phyloP scores from a whole-genome alignment of 2,113 vertebrate species.

The Brachyhypopomus gauderio region DNA sequence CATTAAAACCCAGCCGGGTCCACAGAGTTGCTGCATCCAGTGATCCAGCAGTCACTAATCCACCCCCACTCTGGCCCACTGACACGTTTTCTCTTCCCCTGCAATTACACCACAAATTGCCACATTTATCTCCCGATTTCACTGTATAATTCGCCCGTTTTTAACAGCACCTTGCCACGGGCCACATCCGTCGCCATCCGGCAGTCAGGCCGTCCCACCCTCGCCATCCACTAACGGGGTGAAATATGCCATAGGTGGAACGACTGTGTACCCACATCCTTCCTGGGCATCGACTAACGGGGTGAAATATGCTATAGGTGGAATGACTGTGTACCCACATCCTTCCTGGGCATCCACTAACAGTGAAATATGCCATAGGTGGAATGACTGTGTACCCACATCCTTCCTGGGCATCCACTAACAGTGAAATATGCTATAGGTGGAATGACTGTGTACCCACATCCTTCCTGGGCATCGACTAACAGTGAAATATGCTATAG shows the following conservation, averaged over 20 bases:
- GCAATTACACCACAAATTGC: constrained; percentile 67
- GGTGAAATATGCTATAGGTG: too few species aligned
- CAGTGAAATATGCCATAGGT: neutral
- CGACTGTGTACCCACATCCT: neutral
- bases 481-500: neutral
- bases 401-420: neutral
- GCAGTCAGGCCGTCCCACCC: neutral
- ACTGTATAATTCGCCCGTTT: constrained; percentile 45
- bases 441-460: too few species aligned
- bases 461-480: neutral
- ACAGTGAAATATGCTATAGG: too few species aligned
- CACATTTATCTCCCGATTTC: constrained; percentile 65
- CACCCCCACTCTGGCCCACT: constrained; percentile 60
- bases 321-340: too few species aligned
- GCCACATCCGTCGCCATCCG: neutral
- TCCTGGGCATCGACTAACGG: neutral
- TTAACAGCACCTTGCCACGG: constrained; percentile 23
- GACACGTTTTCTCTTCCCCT: constrained; percentile 55
- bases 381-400: constrained; percentile 18
- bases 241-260: neutral
- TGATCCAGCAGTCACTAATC: constrained; percentile 65
- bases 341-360: neutral
- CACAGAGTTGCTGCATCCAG: constrained; percentile 56
- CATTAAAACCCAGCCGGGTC: constrained; percentile 65
- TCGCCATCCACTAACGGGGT: neutral